These are phyloP conservation scores for Podocnemis expansa DNA, from an alignment of 2,113 vertebrate species.

Conservation along the genomic window DNA sequence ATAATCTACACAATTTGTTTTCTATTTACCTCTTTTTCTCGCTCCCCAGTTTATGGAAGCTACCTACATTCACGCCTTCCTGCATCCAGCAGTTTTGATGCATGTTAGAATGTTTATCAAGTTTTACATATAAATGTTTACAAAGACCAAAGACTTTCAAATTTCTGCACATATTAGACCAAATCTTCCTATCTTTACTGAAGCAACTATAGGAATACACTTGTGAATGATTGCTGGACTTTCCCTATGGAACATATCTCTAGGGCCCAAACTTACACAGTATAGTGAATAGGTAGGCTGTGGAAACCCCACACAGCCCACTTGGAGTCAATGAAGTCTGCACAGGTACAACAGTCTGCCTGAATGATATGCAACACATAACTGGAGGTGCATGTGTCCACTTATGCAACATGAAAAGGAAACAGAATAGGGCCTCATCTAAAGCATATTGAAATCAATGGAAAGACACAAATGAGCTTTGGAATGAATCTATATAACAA, in stretches of 20 bases:
- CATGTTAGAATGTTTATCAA: background rate
- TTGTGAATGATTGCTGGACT: background rate
- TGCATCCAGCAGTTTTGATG: fast-evolving
- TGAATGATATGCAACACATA: background rate
- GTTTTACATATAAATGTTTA: background rate
- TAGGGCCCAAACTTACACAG: no score
- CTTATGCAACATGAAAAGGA: background rate
- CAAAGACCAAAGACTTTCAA: background rate
- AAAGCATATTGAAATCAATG: background rate
- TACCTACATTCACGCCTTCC: background rate
- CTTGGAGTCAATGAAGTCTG: background rate
- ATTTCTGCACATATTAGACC: background rate
- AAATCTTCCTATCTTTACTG: background rate
- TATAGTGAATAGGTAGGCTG: background rate
- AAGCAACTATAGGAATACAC: background rate
- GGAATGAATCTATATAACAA: background rate
- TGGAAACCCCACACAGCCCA: background rate
- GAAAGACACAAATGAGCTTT: background rate
- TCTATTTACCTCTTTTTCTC: background rate
- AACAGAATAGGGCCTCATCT: background rate
- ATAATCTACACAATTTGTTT: background rate
- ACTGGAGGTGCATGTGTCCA: background rate
- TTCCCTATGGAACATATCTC: background rate
- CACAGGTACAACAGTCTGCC: background rate
- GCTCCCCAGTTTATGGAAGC: background rate